phyloP scores from a whole-genome alignment of 2,888 invertebrate genomes.

The Lathronympha strigana region DNA sequence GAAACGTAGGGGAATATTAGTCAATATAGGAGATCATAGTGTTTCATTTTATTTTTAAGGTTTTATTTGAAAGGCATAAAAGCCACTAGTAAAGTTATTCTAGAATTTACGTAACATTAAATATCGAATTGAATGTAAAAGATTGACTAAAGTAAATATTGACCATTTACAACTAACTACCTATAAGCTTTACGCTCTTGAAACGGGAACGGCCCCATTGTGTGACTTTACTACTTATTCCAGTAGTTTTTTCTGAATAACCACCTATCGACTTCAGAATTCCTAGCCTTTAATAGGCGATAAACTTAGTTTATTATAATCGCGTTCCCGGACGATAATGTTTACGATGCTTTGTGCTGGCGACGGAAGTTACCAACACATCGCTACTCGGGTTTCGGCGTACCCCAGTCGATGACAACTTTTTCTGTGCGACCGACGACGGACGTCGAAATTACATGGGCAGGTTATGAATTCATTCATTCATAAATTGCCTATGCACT shows the following conservation, averaged over 20 bases:
- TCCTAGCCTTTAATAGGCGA: slow-evolving; percentile 53
- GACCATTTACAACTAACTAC: background rate
- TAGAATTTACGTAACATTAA: no score
- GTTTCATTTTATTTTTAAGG: no score
- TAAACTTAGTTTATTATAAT: slow-evolving; percentile 64
- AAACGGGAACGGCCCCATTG: slow-evolving; percentile 32
- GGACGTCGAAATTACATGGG: background rate
- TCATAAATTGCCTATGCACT: no score
- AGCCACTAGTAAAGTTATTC: no score
- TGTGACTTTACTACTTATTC: slow-evolving; percentile 43
- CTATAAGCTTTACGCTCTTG: slow-evolving; percentile 14
- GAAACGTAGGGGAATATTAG: no score
- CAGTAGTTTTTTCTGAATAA: slow-evolving; percentile 41
- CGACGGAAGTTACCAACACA: slow-evolving; percentile 69
- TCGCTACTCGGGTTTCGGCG: slow-evolving; percentile 58
- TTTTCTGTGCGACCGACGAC: background rate
- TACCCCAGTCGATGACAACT: slow-evolving; percentile 46
- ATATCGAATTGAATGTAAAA: background rate
- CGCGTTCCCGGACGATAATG: slow-evolving; percentile 63
- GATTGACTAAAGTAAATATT: background rate
- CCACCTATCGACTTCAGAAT: slow-evolving; percentile 46
- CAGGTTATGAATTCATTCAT: no score
- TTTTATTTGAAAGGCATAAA: no score
- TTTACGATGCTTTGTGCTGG: slow-evolving; percentile 62
- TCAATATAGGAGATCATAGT: no score